phyloP scores from a whole-genome alignment of 2,113 vertebrate species.

The Ictalurus punctatus region DNA sequence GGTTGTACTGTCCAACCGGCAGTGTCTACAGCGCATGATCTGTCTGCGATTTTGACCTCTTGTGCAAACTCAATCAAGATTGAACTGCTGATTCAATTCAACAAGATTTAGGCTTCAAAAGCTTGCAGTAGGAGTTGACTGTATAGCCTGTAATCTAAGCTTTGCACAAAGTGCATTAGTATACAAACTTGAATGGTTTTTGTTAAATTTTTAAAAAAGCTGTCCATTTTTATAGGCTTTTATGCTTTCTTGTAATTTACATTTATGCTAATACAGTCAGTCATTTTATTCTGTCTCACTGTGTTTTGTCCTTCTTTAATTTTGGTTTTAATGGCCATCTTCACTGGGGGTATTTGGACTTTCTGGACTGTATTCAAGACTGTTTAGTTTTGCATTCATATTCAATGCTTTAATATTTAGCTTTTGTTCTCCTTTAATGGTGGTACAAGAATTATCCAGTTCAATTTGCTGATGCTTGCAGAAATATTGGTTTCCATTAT shows the following conservation, averaged over 20 bases:
- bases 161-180: not conserved
- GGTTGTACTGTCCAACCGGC: not conserved
- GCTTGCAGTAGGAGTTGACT: not conserved
- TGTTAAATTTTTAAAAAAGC: not conserved
- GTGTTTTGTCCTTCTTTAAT: not conserved
- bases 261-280: not conserved
- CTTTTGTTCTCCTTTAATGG: not conserved
- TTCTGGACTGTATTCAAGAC: not conserved
- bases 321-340: not conserved
- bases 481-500: not conserved
- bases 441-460: not conserved
- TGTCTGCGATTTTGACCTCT: not conserved
- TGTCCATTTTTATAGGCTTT: not conserved
- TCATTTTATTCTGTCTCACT: not conserved
- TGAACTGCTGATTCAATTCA: not conserved
- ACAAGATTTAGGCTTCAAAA: not conserved
- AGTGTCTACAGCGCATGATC: not conserved
- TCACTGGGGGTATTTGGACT: not conserved
- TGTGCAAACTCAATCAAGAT: not conserved
- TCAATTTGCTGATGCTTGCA: not conserved
- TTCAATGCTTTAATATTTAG: not conserved
- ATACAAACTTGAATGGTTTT: not conserved
- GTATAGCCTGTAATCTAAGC: not conserved
- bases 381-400: not conserved
- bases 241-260: not conserved